Evolutionary conservation across 2,113 vertebrate species (phyloP), one percentile per base, ranked within the genome.

Genomic region (Geococcyx californianus): DNA sequence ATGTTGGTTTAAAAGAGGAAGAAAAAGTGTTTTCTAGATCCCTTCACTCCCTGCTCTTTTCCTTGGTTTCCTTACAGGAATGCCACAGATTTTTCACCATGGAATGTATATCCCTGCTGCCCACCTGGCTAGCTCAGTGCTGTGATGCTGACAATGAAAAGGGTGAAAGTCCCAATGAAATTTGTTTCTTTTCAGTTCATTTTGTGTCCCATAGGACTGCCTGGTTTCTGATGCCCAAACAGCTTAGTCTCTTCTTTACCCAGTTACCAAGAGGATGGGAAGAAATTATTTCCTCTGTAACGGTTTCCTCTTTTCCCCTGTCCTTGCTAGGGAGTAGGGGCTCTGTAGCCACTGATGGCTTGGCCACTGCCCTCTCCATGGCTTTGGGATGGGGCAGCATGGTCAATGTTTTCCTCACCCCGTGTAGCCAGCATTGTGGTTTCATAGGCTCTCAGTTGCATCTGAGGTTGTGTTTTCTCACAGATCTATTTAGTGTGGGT

Each of bases 91-190:
- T 52, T 31, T 52, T 67, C 42, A 24, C 29, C 63, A 7, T 20
- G 31, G 49, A 25, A 18, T 29, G 16, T 45, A 10, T 21, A 10
- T 3, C 10, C 10, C 10, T 1, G 1, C 29, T 84, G n/a, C 56
- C 24, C 28, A 26, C 19, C 47, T 40, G 15, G 42, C 16, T 40
- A 33, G 5, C 40, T 77, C 70, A 20, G 44, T 26, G 42, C 34
- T 55, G 16, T 4, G 12, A 38, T 44, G 19, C 34, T 33, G 17
- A 34, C 0, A 0, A 23, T 17, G 38, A 28, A 29, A 42, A 78
- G 33, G 9, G 7, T 1, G 0, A 54, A 83, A 29, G 21, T 84
- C 51, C 29, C 3, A 1, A 13, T 62, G 58, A 12, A 6, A 4
- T 45, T 42, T 31, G 3, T 47, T 83, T 75, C 11, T 28, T 64